A percentile compares a stretch with the other conserved stretches of the same genome.
Evolutionary conservation across 2,113 vertebrate genomes (phyloP).

Genomic region (Castor canadensis): DNA sequence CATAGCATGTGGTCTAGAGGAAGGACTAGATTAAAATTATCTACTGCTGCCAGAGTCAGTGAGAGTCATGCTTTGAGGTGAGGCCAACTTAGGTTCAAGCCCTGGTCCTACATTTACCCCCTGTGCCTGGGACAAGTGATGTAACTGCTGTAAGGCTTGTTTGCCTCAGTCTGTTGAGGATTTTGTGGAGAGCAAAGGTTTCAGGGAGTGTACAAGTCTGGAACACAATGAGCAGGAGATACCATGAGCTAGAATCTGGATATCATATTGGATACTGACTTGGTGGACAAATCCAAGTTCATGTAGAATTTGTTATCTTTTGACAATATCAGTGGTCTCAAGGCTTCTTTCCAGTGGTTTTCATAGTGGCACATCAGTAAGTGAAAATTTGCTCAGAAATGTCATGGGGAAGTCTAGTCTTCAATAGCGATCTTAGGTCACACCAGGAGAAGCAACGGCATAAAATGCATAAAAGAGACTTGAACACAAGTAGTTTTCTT

Average conservation of each 20-base stretch:
- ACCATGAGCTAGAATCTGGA: neutral
- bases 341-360: neutral
- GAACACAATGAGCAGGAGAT: neutral
- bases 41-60: neutral
- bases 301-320: neutral
- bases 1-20: accelerated
- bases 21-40: neutral
- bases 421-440: neutral
- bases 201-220: too few species aligned
- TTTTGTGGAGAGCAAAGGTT: neutral
- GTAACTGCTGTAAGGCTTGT: neutral
- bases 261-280: neutral
- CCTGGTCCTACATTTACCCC: neutral
- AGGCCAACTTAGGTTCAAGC: neutral
- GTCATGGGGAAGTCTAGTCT: neutral
- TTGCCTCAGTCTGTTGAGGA: neutral
- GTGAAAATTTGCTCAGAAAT: neutral
- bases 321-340: neutral
- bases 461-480: neutral
- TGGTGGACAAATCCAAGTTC: too few species aligned
- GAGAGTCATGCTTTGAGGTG: too few species aligned
- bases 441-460: neutral
- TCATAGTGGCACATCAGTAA: neutral
- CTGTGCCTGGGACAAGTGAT: neutral
- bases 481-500: too few species aligned